Evolutionary conservation across 2,113 vertebrate genomes (phyloP).

Genomic region (Sinocyclocheilus anshuiensis): DNA sequence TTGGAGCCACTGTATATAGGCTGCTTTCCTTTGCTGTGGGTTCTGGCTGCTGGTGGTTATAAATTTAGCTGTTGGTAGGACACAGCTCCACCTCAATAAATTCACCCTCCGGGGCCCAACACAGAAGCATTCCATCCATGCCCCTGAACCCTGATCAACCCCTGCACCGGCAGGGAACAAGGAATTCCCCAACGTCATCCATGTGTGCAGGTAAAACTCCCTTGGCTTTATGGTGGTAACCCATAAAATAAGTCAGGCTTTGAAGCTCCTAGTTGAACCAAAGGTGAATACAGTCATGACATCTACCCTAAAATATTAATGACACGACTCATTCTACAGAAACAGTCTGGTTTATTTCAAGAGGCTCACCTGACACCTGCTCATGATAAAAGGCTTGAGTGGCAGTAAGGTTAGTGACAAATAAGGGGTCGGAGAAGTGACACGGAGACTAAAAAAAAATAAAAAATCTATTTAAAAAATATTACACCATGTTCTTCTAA

Average conservation of each 20-base stretch:
- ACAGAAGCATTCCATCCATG: constrained; percentile 22
- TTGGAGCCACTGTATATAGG: not conserved
- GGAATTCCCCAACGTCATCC: constrained; percentile 31
- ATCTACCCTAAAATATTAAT: constrained; percentile 30
- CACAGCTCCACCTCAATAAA: constrained; percentile 6
- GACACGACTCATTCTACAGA: constrained; percentile 16
- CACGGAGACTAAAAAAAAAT: too few species aligned
- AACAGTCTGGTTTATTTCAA: constrained; percentile 18
- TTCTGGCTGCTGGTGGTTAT: not conserved
- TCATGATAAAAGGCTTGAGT: not conserved
- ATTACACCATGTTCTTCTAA: too few species aligned
- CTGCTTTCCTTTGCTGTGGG: too few species aligned
- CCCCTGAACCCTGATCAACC: constrained; percentile 28
- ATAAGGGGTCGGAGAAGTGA: not conserved
- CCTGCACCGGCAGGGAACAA: constrained; percentile 26
- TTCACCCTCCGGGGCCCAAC: not conserved
- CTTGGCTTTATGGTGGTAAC: constrained; percentile 12
- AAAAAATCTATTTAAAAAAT: too few species aligned
- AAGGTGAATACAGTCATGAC: constrained; percentile 30
- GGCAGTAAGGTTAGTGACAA: not conserved
- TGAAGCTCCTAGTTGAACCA: constrained; percentile 6
- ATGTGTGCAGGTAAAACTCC: constrained; percentile 39
- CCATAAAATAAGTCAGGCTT: constrained; percentile 6
- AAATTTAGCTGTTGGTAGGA: constrained; percentile 6
- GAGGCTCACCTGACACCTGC: constrained; percentile 33